These are phyloP conservation scores for Alectura lathami DNA, from an alignment of 2,113 vertebrate species.

Conservation along the genomic window DNA sequence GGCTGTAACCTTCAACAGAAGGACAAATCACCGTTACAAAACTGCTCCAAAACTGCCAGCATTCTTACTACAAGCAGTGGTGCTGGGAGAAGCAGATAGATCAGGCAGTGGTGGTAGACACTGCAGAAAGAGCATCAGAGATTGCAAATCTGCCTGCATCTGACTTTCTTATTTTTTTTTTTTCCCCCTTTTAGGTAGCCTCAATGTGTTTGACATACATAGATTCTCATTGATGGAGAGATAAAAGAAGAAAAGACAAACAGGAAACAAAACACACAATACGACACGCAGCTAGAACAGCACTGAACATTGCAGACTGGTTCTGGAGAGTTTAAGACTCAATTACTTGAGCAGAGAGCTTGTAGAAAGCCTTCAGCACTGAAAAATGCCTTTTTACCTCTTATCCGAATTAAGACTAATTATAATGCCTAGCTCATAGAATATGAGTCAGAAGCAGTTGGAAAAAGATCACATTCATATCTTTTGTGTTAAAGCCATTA, in stretches of 20 bases:
- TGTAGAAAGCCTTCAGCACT: neutral
- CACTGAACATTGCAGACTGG: neutral
- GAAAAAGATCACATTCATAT: neutral
- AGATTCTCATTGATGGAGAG: neutral
- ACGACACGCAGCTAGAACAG: neutral
- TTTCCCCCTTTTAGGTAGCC: neutral
- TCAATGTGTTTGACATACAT: neutral
- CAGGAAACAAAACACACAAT: neutral
- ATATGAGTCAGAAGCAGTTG: neutral
- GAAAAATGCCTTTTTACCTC: slow-evolving; percentile 24
- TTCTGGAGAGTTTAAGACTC: neutral
- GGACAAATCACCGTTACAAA: neutral
- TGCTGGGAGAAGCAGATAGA: neutral
- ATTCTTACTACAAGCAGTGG: neutral
- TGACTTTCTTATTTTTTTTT: neutral
- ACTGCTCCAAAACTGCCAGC: neutral
- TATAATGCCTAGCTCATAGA: neutral
- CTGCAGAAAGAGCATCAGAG: neutral
- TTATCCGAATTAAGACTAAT: slow-evolving; percentile 17
- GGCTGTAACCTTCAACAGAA: neutral
- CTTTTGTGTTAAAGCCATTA: slow-evolving; percentile 20
- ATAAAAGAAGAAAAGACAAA: neutral
- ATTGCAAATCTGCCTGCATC: neutral
- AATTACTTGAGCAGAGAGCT: neutral
- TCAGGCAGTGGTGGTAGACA: neutral